phyloP scores from a whole-genome alignment of 2,113 vertebrate species.

The Ifrita kowaldi region DNA sequence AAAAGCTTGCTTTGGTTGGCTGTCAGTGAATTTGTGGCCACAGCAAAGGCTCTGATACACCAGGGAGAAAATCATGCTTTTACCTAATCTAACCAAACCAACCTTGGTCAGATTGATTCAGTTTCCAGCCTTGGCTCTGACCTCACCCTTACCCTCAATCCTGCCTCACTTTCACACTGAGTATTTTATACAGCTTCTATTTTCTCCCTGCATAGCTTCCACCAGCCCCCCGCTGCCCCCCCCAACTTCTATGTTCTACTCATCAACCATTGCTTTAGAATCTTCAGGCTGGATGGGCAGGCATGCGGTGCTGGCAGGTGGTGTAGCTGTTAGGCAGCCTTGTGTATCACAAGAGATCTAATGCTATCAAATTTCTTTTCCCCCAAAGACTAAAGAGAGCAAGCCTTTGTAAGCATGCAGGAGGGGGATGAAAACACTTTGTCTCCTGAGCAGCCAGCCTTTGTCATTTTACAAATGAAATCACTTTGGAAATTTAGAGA shows the following conservation, averaged over 20 bases:
- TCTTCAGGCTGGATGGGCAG: constrained; percentile 73
- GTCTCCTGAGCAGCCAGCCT: constrained; percentile 85
- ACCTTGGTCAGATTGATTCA: constrained; percentile 57
- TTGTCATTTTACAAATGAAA: constrained; percentile 95
- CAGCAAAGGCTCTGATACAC: constrained; percentile 55
- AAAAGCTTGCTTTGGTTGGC: constrained; percentile 40
- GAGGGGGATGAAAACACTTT: constrained; percentile 88
- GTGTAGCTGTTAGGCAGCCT: constrained; percentile 83
- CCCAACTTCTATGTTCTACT: constrained; percentile 65
- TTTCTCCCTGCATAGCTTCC: constrained; percentile 43
- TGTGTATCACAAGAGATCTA: constrained; percentile 85
- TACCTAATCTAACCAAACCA: constrained; percentile 59
- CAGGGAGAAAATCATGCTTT: constrained; percentile 49
- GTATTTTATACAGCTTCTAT: constrained; percentile 61
- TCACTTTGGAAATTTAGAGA: constrained; percentile 92
- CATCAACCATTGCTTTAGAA: constrained; percentile 72
- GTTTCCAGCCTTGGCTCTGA: constrained; percentile 63
- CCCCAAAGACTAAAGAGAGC: constrained; percentile 78
- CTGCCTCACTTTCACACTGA: constrained; percentile 65
- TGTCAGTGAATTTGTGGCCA: constrained; percentile 54
- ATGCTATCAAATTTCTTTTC: constrained; percentile 86
- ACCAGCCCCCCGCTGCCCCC: background rate
- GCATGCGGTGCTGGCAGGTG: constrained; percentile 82
- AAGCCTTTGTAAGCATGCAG: constrained; percentile 79
- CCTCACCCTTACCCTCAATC: constrained; percentile 69